Base-by-base conservation (phyloP, 2,113 vertebrate genomes). In the Entomyzon cyanotis region DNA sequence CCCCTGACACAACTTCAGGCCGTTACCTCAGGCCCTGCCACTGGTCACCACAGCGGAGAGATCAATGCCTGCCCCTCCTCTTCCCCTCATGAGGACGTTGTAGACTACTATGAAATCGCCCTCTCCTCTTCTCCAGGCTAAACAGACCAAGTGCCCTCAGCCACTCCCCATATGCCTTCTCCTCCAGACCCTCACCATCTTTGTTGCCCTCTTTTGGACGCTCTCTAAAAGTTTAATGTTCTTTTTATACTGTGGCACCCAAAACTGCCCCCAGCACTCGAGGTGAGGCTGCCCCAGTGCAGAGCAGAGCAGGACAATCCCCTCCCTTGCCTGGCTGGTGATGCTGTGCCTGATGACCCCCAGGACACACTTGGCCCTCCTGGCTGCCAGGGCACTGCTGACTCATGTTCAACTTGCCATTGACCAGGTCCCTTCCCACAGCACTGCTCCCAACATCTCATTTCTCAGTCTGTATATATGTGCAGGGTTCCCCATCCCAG, bases 281-380 rank as follows among this genome's bases (percentile, higher is more conserved):
- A 49, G 19, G 8, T 56, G 35, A 75, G 15, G 8, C 41, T 0
- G 0, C 12, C 7, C 6, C 28, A 47, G 30, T 0, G 0, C 35
- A 74, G 59, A 39, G n/a, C 82, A 65, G n/a, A 47, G 23, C 1
- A 0, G 28, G 42, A 65, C 42, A 75, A 49, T 30, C 12, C n/a
- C 30, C 24, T 85, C 30, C 8, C 30, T n/a, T 49, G 23, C 50
- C 28, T 0, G 0, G 18, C 50, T 74, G 58, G 11, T 0, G 0
- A 55, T 84, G 69, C 49, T 84, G 59, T 19, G 4, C 42, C 69
- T 30, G 42, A 30, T 23, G 10, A 1, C 0, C 10, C 10, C 19
- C 42, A 41, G 27, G 24, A 16, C 19, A 24, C 0, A 0, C 0
- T 44, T 47, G 50, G 9, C 10, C 7, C 24, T 49, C 35, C 42